These are phyloP conservation scores for silkworm (Bombyx mori) DNA, from an alignment of 1,140 invertebrate species.

Conservation along the genomic window DNA sequence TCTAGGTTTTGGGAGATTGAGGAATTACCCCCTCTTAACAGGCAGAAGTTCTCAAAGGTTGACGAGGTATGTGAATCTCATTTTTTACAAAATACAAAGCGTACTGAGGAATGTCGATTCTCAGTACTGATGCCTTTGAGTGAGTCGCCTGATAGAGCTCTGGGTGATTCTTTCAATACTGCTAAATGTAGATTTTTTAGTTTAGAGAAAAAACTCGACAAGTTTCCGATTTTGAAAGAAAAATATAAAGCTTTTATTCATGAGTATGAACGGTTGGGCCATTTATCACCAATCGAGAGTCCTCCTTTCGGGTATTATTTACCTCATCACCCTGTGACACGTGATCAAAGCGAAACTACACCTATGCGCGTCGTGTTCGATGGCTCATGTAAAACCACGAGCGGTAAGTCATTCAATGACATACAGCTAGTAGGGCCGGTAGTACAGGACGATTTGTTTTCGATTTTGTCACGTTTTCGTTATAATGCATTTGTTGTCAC, in stretches of 20 bases:
- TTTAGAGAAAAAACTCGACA: not conserved
- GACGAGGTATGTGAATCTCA: not conserved
- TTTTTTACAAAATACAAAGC: not conserved
- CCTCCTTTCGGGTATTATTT: conserved; percentile 1
- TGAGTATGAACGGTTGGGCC: conserved; percentile 2
- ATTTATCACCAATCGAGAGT: not conserved
- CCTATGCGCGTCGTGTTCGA: not conserved
- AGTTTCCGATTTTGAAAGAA: too few species aligned
- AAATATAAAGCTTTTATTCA: not conserved
- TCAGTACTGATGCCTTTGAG: too few species aligned
- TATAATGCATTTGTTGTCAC: too few species aligned
- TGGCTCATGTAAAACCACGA: conserved; percentile 2
- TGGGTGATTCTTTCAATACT: not conserved
- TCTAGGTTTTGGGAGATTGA: conserved; percentile 1
- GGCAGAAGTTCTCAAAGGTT: not conserved
- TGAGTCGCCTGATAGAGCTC: too few species aligned
- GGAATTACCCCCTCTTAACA: not conserved
- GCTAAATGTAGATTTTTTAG: conserved; percentile 1
- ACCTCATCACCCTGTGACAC: not conserved
- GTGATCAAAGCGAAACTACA: not conserved
- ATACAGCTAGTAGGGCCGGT: not conserved
- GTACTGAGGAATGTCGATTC: too few species aligned
- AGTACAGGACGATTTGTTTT: too few species aligned
- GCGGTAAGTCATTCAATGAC: conserved; percentile 1
- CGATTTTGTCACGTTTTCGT: too few species aligned